Base-by-base conservation (phyloP, 2,113 vertebrate genomes). In the Chionis minor region DNA sequence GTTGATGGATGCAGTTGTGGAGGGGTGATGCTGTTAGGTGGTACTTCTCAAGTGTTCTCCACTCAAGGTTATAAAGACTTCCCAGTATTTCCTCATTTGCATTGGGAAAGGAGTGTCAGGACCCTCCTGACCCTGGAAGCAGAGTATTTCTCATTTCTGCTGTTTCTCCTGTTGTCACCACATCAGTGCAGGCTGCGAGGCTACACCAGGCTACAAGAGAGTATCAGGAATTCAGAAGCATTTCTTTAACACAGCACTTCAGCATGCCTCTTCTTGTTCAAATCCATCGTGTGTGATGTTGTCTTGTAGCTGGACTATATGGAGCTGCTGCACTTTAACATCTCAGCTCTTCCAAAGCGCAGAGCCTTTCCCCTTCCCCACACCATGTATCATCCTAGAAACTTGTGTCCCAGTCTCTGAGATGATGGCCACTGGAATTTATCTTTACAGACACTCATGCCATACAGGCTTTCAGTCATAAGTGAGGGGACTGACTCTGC, bases 211-310 rank as follows among this genome's bases (percentile, higher is more conserved):
- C 26, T 55, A 6, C 23, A 24, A 8, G 15, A 74, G 7, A 8
- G 16, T 9, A 71, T 30, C 52, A 28, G n/a, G 19, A 83, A 44
- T 14, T 78, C 69, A 51, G 45, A 92, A 85, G 16, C 1, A 0
- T 44, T 77, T 69, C n/a, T 47, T 61, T 27, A 54, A 40, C 5
- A 5, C 1, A 7, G 14, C n/a, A 17, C 4, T 59, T 55, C 54
- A 81, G 14, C n/a, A 17, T 10, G 4, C 0, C 5, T 17, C 8
- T 45, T 56, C 26, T 62, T 58, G 55, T 49, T 71, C 47, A 67
- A 35, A 79, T 51, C 38, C 3, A 1, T 2, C 2, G 13, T 1
- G 0, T 20, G 15, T 30, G 73, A 35, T 62, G 16, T 10, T 86
- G 40, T 33, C 73, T 71, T 62, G 5, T 58, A 92, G 61, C 16